Conservation (phyloP, 2,113 vertebrate species). For the Microtus richardsoni region DNA sequence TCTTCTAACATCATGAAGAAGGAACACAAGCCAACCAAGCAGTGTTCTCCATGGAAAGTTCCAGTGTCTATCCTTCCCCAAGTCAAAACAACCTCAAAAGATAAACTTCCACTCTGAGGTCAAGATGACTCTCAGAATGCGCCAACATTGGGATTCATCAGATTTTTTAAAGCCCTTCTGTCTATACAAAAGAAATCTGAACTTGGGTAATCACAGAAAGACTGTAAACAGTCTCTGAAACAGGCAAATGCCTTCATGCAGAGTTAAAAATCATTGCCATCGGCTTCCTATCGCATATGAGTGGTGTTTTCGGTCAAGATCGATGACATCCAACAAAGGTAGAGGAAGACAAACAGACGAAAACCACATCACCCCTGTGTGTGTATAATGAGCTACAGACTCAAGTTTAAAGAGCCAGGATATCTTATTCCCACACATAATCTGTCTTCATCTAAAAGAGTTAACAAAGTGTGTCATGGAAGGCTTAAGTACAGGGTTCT, state of each 20-base stretch:
- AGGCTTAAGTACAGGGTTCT: neutral
- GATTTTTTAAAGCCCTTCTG: slow-evolving; percentile 54
- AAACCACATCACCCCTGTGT: slow-evolving; percentile 2
- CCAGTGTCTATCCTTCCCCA: slow-evolving; percentile 57
- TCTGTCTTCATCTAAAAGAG: neutral
- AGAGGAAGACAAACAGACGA: neutral
- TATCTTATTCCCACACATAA: neutral
- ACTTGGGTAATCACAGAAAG: slow-evolving; percentile 55
- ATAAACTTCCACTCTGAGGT: slow-evolving; percentile 63
- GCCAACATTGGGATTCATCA: slow-evolving; percentile 6
- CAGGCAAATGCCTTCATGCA: slow-evolving; percentile 51
- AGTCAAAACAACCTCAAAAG: slow-evolving; percentile 70
- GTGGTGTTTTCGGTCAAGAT: slow-evolving; percentile 34
- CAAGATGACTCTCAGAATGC: neutral
- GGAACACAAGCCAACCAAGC: slow-evolving; percentile 60
- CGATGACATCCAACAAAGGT: neutral
- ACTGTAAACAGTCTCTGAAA: slow-evolving; percentile 42
- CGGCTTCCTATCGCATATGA: slow-evolving; percentile 9
- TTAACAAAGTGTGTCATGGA: neutral
- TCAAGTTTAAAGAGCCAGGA: neutral
- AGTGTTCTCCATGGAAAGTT: slow-evolving; percentile 62
- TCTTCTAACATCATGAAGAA: slow-evolving; percentile 43
- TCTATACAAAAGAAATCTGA: slow-evolving; percentile 63
- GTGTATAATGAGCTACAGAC: neutral
- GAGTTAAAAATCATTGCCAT: slow-evolving; percentile 54